Conservation (phyloP, 30 jellyfish, hydroid and myxozoan species). For the Chironex yamaguchii region DNA sequence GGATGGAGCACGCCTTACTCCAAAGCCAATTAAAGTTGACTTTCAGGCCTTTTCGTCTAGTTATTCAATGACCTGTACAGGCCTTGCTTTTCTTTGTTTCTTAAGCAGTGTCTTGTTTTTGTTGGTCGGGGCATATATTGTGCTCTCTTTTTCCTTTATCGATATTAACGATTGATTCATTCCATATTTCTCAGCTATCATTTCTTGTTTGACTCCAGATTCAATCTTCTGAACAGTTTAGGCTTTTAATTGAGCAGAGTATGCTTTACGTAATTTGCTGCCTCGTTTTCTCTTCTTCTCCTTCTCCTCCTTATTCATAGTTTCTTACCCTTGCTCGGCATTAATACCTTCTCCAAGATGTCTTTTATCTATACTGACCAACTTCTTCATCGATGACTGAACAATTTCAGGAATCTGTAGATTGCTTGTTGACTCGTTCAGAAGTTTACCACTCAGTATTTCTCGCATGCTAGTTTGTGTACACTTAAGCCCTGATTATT, state of each 20-base stretch:
- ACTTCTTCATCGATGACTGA: neutral
- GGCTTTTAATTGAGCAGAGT: conserved; percentile 47
- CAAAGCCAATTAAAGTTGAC: conserved; percentile 45
- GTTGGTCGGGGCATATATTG: conserved; percentile 18
- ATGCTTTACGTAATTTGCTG: conserved; percentile 5
- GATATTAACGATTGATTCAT: conserved; percentile 8
- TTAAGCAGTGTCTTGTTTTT: conserved; percentile 7
- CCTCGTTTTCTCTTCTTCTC: conserved; percentile 27
- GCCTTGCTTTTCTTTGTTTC: conserved; percentile 1
- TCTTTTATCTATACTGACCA: neutral
- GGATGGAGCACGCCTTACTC: conserved; percentile 27
- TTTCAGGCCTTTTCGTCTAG: conserved; percentile 36
- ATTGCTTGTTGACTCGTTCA: neutral
- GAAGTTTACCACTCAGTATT: neutral
- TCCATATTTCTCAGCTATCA: conserved; percentile 36
- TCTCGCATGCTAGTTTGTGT: neutral
- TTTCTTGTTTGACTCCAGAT: conserved; percentile 53
- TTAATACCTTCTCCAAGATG: neutral
- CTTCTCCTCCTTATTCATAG: neutral
- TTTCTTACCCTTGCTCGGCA: too few relatives aligned
- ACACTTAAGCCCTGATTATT: neutral
- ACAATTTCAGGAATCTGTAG: neutral
- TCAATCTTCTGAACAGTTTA: conserved; percentile 23
- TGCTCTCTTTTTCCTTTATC: conserved; percentile 31
- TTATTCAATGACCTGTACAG: conserved; percentile 28